Conservation (phyloP, 2,888 invertebrate species). For the Antitype chi region DNA sequence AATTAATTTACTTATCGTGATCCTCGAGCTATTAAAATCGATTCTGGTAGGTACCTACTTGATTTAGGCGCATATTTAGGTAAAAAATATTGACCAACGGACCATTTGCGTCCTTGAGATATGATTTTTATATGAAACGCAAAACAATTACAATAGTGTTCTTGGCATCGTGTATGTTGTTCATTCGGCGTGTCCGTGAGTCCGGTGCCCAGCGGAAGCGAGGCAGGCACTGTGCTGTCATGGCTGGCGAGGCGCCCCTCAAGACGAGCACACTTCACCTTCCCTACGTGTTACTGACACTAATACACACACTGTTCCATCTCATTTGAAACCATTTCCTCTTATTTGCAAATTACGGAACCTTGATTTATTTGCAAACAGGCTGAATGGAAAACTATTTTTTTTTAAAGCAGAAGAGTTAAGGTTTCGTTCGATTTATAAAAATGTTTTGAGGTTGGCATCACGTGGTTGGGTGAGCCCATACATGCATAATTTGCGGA, state of each 20-base stretch:
- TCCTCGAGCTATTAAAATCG: slow-evolving; percentile 46
- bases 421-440: slow-evolving; percentile 38
- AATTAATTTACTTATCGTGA: slow-evolving; percentile 58
- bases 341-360: slow-evolving; percentile 64
- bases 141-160: slow-evolving; percentile 30
- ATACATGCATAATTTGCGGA: slow-evolving; percentile 69
- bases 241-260: slow-evolving; percentile 86
- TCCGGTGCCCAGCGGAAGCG: slow-evolving; percentile 78
- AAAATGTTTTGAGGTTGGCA: slow-evolving; percentile 40
- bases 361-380: slow-evolving; percentile 52
- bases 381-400: slow-evolving; percentile 53
- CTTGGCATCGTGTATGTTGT: slow-evolving; percentile 60
- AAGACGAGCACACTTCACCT: slow-evolving; percentile 72
- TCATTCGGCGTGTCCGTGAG: slow-evolving; percentile 68
- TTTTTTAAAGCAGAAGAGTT: slow-evolving; percentile 13
- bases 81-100: slow-evolving; percentile 47
- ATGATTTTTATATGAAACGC: slow-evolving; percentile 25
- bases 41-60: slow-evolving; percentile 41
- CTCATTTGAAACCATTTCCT: slow-evolving; percentile 81
- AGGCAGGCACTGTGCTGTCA: slow-evolving; percentile 72
- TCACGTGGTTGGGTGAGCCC: slow-evolving; percentile 52
- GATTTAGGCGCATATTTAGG: no score
- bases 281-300: slow-evolving; percentile 70
- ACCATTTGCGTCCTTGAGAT: slow-evolving; percentile 45
- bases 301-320: slow-evolving; percentile 76